Evolutionary conservation across 2,888 invertebrate genomes (phyloP), one percentile per base, ranked within the genome.

Genomic region (Amphipoea oculea): DNA sequence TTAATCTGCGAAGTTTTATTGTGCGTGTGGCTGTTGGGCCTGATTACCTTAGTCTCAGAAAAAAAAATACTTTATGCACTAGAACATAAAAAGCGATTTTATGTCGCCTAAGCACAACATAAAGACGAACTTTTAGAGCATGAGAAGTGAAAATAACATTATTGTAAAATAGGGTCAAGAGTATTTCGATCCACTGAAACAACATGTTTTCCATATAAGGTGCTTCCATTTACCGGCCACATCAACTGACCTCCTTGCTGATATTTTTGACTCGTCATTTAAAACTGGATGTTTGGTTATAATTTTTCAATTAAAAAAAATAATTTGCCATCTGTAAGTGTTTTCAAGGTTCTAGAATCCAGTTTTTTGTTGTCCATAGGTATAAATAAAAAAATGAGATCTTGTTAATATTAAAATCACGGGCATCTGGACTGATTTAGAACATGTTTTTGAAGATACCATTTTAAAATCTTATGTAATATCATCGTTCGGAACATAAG

Each of bases 131-230:
- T n/a, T n/a, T n/a, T n/a, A n/a, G n/a, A n/a, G n/a, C n/a, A n/a
- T n/a, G n/a, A n/a, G n/a, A n/a, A n/a, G n/a, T n/a, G n/a, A n/a
- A 20, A 5, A 54, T 14, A 72, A 71, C n/a, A 45, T 7, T 5
- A 57, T 45, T 81, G 36, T 14, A 48, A 45, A 79, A 51, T 67
- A 45, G 42, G 66, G 79, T 83, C 83, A 77, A 67, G 66, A 2
- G 23, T 66, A 51, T 51, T 62, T 45, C 11, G 29, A 76, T 62
- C 20, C 29, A 45, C 48, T 45, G 45, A 60, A 83, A 69, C 23
- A 23, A 69, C 29, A 20, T 45, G 60, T 62, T 82, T 66, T 20
- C 66, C 70, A 23, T 82, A 71, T 42, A 82, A 23, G 70, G 63
- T 29, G 51, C 42, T 62, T 45, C 20, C 29, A 81, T 54, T 45